Evolutionary conservation across 2,797 vertebrate species (phyloP).

Genomic region (Octomys mimax): DNA sequence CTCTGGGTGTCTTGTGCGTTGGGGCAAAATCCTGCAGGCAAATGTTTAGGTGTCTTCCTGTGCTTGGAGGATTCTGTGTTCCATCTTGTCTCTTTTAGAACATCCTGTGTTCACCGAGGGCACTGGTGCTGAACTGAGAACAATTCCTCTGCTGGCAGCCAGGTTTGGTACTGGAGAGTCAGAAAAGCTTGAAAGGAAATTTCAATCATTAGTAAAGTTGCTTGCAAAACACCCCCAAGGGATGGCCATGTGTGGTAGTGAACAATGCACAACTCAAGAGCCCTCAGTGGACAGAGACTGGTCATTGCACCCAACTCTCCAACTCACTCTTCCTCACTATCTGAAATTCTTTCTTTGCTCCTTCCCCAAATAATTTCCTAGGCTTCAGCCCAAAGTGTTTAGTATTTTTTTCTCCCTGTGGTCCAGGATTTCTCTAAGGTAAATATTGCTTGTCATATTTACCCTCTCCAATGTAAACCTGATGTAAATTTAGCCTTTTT

Average conservation of each 20-base stretch:
- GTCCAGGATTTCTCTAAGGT: background rate
- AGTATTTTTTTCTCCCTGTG: background rate
- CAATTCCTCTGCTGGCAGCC: no score
- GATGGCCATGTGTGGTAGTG: background rate
- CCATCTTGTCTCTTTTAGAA: no score
- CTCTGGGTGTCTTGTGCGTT: background rate
- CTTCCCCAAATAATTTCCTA: background rate
- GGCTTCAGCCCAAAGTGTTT: background rate
- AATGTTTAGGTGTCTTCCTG: no score
- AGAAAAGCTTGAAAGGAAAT: constrained; percentile 25
- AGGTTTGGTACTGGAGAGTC: no score
- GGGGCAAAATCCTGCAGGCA: no score
- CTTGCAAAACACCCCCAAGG: background rate
- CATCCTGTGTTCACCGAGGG: no score
- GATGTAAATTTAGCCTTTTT: background rate
- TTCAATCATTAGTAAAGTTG: background rate
- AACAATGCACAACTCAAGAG: background rate
- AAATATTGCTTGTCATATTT: background rate
- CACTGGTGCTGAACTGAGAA: no score
- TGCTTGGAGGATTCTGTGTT: no score
- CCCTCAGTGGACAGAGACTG: background rate
- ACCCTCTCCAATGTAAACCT: background rate
- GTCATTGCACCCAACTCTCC: no score
- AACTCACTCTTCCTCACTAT: background rate
- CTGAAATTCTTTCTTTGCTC: background rate